phyloP scores from a whole-genome alignment of 2,888 invertebrate genomes.

The Orchestes rusci region DNA sequence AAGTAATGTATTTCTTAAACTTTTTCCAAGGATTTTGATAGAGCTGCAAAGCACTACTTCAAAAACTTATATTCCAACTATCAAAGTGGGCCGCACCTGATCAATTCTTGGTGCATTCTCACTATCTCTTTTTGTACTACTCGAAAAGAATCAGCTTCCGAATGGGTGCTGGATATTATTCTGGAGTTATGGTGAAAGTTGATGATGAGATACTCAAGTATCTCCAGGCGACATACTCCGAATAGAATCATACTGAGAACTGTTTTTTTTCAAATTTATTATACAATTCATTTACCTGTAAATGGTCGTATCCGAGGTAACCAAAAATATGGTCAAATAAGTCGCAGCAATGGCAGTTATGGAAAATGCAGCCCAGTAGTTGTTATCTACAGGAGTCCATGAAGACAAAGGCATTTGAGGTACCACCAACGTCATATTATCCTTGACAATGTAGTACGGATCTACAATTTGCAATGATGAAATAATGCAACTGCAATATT shows the following conservation, averaged over 20 bases:
- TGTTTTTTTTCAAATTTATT: neutral
- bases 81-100: slow-evolving; percentile 3
- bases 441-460: slow-evolving; percentile 4
- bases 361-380: slow-evolving; percentile 9
- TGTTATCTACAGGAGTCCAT: slow-evolving; percentile 10
- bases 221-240: slow-evolving; percentile 10
- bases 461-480: slow-evolving; percentile 6
- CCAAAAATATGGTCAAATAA: slow-evolving; percentile 8
- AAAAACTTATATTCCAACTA: neutral
- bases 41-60: slow-evolving; percentile 2
- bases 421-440: slow-evolving; percentile 8
- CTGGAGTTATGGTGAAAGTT: slow-evolving; percentile 9
- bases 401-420: slow-evolving; percentile 15
- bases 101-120: slow-evolving; percentile 13
- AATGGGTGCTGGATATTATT: too few species aligned
- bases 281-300: slow-evolving; percentile 9
- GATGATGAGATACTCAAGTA: slow-evolving; percentile 9
- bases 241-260: slow-evolving; percentile 11
- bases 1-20: slow-evolving; percentile 8
- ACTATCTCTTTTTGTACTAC: slow-evolving; percentile 10
- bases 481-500: too few species aligned
- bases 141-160: neutral
- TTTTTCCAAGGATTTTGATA: neutral
- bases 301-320: slow-evolving; percentile 10
- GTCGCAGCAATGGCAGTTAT: slow-evolving; percentile 6